Base-by-base conservation (phyloP, 2,888 invertebrate species). In the Drosophila flavopinicola region DNA sequence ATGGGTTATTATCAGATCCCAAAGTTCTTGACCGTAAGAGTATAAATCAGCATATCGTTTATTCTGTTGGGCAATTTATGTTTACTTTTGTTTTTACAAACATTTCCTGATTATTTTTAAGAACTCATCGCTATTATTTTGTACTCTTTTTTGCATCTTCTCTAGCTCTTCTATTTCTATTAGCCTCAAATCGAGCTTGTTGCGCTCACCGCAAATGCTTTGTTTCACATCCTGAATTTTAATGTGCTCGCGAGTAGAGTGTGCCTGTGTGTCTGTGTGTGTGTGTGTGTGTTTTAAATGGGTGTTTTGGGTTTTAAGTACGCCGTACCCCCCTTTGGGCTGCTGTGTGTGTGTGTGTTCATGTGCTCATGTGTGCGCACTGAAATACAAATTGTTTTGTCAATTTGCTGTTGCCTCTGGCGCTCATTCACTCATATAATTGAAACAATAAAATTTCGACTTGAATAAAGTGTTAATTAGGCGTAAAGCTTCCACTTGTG, bases 401-500 rank as follows among this genome's bases (percentile, higher is more conserved):
- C 60, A 75, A 69, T 54, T 60, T 78, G 82, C 38, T 64, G 45
- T 33, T 48, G 51, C 56, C 33, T 66, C 44, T 44, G 51, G 51
- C 53, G 56, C 63, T 51, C 53, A 66, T 57, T 59, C 66, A 63
- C 64, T 60, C 75, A 76, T 78, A 70, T 79, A 83, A 77, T 77
- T 70, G 70, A 71, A 73, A 78, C 84, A 85, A 87, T 86, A 84
- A 86, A 84, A 85, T 74, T 74, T 45, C 45, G 61, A 60, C 66
- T 61, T 67, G 68, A 70, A 75, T 72, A 76, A 84, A 84, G 88
- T 87, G 85, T 80, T 85, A 86, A 85, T 87, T 86, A 68, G 76
- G 80, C 85, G 80, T 83, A 87, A 82, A 78, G 68, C 70, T 65
- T 63, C 39, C 59, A 56, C 57, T 52, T 61, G 41, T 59, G 65